Percentiles rank a stretch among this genome's conserved stretches.
Evolutionary conservation across 1,140 invertebrate species (phyloP).

Genomic region (Zaprionus kolodkinae): DNA sequence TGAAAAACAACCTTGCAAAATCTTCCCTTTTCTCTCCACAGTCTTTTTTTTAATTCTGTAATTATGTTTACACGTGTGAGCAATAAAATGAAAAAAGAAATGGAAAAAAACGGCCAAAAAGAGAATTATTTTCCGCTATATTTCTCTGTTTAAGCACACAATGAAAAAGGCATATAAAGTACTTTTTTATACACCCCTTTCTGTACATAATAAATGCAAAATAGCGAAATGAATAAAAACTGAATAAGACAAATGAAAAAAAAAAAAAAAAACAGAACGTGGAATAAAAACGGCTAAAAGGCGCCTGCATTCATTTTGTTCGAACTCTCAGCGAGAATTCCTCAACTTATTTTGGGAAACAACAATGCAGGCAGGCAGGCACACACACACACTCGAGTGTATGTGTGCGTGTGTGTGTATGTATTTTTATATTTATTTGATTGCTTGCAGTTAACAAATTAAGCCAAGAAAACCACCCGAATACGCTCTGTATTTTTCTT

Average conservation of each 20-base stretch:
- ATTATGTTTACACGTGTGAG: conserved; percentile 1
- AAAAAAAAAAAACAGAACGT: neutral
- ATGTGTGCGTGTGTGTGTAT: neutral
- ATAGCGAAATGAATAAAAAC: neutral
- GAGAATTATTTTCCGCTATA: conserved; percentile 6
- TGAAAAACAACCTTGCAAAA: neutral
- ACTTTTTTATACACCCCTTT: neutral
- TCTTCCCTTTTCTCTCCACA: neutral
- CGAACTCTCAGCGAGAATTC: conserved; percentile 2
- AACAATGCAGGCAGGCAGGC: neutral
- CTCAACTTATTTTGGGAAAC: conserved; percentile 9
- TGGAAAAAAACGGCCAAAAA: neutral
- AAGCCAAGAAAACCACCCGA: conserved; percentile 3
- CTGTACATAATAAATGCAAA: conserved; percentile 6
- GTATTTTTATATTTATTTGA: conserved; percentile 8
- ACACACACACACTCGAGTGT: neutral
- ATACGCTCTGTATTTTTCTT: neutral
- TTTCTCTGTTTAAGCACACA: neutral
- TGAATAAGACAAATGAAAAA: neutral
- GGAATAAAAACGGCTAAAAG: neutral
- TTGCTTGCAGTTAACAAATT: conserved; percentile 7
- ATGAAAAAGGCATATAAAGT: neutral
- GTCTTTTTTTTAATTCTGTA: neutral
- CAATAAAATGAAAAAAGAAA: neutral
- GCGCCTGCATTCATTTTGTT: neutral